Conservation (phyloP, 1,140 invertebrate species). For the Drosophila orosa region DNA sequence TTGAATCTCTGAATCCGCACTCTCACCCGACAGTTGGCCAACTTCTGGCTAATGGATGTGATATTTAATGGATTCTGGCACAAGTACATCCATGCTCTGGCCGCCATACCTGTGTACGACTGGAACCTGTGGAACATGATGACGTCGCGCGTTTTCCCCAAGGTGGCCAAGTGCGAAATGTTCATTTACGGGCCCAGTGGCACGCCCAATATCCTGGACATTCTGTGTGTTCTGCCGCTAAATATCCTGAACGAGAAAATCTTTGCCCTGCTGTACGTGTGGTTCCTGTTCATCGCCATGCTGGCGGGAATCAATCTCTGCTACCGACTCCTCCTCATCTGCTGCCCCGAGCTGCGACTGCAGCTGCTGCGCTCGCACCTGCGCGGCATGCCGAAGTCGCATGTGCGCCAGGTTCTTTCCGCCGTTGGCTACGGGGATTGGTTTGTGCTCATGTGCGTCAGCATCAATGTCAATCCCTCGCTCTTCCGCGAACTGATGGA, state of each 20-base stretch:
- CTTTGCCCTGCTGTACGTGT: slow-evolving; percentile 91
- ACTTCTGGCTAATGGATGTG: slow-evolving; percentile 88
- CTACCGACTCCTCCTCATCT: slow-evolving; percentile 84
- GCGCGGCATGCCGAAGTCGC: slow-evolving; percentile 55
- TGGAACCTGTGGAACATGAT: slow-evolving; percentile 85
- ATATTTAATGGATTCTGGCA: slow-evolving; percentile 91
- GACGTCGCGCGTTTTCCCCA: slow-evolving; percentile 88
- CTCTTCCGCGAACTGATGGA: slow-evolving; percentile 86
- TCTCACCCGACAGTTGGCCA: slow-evolving; percentile 83
- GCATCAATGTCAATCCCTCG: slow-evolving; percentile 88
- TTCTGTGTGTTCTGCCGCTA: slow-evolving; percentile 89
- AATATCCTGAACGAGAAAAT: slow-evolving; percentile 93
- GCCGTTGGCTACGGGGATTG: slow-evolving; percentile 87
- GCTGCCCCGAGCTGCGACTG: slow-evolving; percentile 63
- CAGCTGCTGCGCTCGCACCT: slow-evolving; percentile 86
- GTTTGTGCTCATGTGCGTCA: slow-evolving; percentile 88
- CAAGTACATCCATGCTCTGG: slow-evolving; percentile 88
- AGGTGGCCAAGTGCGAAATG: slow-evolving; percentile 91
- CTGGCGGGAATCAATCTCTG: slow-evolving; percentile 87
- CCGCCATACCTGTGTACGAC: slow-evolving; percentile 84
- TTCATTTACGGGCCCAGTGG: slow-evolving; percentile 88
- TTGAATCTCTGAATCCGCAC: too few species aligned
- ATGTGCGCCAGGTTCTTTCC: slow-evolving; percentile 56
- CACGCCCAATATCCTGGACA: slow-evolving; percentile 86
- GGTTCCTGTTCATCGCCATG: slow-evolving; percentile 89